These are phyloP conservation scores for Panthera leo DNA, from an alignment of 2,113 vertebrate species.

Conservation along the genomic window DNA sequence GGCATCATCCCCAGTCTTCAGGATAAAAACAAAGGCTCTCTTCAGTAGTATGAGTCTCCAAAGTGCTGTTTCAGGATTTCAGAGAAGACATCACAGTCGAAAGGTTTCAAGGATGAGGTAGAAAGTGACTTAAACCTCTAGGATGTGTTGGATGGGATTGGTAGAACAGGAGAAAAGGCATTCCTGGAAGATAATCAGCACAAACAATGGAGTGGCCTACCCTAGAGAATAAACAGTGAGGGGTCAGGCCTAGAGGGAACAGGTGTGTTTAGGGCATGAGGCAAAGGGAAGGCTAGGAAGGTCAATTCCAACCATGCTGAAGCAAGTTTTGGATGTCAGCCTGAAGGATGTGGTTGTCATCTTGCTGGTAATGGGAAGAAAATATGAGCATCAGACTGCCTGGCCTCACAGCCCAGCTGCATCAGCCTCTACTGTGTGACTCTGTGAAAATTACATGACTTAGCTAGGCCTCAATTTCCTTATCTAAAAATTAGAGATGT, in stretches of 20 bases:
- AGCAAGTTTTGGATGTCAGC: not conserved
- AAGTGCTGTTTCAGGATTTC: not conserved
- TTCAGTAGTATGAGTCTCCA: not conserved
- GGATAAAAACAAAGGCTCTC: not conserved
- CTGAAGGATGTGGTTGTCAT: not conserved
- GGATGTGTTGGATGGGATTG: not conserved
- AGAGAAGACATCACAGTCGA: not conserved
- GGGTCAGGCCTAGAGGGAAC: not conserved
- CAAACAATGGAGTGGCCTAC: not conserved
- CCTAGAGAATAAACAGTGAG: not conserved
- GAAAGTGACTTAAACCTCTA: not conserved
- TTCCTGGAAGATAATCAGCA: not conserved
- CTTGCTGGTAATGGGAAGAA: not conserved
- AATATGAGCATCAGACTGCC: not conserved
- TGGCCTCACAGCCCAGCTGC: not conserved
- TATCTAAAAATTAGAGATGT: not conserved
- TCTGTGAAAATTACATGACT: not conserved
- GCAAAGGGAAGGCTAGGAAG: not conserved
- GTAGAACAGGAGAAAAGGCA: not conserved
- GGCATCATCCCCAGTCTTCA: not conserved
- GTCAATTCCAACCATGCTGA: not conserved
- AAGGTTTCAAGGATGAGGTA: not conserved
- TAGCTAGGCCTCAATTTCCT: not conserved
- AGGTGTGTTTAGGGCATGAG: not conserved
- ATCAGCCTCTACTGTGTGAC: not conserved